Percentiles rank a stretch among this genome's conserved stretches.
Evolutionary conservation across 2,888 invertebrate species (phyloP).

Genomic region (Emmelina monodactyla): DNA sequence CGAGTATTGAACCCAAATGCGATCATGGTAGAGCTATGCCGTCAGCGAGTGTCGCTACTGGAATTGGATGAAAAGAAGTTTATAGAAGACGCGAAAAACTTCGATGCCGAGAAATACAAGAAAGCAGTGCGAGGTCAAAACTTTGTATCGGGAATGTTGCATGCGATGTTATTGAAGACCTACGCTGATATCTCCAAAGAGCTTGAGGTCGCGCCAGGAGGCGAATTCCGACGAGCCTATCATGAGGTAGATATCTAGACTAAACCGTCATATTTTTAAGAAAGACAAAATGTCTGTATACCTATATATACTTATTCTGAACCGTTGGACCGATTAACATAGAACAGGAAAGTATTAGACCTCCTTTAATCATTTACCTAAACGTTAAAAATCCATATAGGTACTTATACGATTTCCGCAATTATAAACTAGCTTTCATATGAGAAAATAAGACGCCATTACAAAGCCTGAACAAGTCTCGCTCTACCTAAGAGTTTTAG

Average conservation of each 20-base stretch:
- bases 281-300: too few relatives aligned
- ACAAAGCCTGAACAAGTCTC: too few relatives aligned
- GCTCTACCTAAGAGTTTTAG: too few relatives aligned
- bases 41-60: slow-evolving; percentile 48
- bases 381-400: too few relatives aligned
- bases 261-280: too few relatives aligned
- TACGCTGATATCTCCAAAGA: slow-evolving; percentile 58
- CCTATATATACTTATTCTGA: too few relatives aligned
- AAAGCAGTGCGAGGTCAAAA: slow-evolving; percentile 50
- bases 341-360: too few relatives aligned
- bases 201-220: slow-evolving; percentile 55
- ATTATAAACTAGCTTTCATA: too few relatives aligned
- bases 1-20: slow-evolving; percentile 43
- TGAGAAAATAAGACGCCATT: too few relatives aligned
- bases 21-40: slow-evolving; percentile 51
- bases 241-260: slow-evolving; percentile 50
- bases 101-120: slow-evolving; percentile 43
- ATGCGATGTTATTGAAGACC: slow-evolving; percentile 54
- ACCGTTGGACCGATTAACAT: too few relatives aligned
- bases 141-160: slow-evolving; percentile 51
- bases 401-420: too few relatives aligned
- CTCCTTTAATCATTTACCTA: too few relatives aligned
- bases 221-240: slow-evolving; percentile 55
- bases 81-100: slow-evolving; percentile 53
- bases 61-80: slow-evolving; percentile 56